Base-by-base conservation (phyloP, 1,140 invertebrate species). In the Cydia pomonella region DNA sequence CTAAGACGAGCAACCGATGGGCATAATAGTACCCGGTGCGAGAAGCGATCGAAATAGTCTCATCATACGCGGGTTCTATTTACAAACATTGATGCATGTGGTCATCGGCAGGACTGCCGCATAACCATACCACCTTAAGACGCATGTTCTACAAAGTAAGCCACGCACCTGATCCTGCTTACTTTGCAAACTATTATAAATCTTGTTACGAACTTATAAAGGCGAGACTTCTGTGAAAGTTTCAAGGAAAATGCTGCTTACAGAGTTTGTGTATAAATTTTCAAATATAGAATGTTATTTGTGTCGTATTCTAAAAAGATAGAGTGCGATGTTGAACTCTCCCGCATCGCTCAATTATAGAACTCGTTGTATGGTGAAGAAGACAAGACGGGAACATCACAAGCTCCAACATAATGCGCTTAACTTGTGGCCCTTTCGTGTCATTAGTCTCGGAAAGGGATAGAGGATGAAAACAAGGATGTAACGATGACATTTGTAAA, bases 231-330 rank as follows among this genome's bases (percentile, higher is more conserved):
- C 77, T 33, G 38, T 76, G 18, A 62, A 16, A 74, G 53, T 63
- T 74, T 50, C 77, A 53, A 72, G 80, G 75, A 74, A 76, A 83
- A 84, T 81, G 83, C 77, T 80, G 84, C 86, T 85, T 80, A 84
- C 82, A 78, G 83, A 87, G 85, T 85, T 82, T 82, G 84, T 83
- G 87, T 90, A 91, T 91, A 91, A 89, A 91, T 90, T 90, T 91
- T 84, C 90, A 88, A 93, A 93, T 92, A 90, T 93, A 93, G 91
- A 93, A 92, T 86, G 90, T 92, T 93, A 93, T 93, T 93, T 93
- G 90, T 92, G 91, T 93, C 86, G 85, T 92, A 90, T 92, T 93
- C 91, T 93, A 93, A 92, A 93, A 93, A 92, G 90, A 93, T 93
- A 89, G 88, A 90, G 87, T 85, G 88, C 89, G 88, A 91, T 92